Conservation (phyloP, 2,797 vertebrate genomes). For the Molossus alvarezi region DNA sequence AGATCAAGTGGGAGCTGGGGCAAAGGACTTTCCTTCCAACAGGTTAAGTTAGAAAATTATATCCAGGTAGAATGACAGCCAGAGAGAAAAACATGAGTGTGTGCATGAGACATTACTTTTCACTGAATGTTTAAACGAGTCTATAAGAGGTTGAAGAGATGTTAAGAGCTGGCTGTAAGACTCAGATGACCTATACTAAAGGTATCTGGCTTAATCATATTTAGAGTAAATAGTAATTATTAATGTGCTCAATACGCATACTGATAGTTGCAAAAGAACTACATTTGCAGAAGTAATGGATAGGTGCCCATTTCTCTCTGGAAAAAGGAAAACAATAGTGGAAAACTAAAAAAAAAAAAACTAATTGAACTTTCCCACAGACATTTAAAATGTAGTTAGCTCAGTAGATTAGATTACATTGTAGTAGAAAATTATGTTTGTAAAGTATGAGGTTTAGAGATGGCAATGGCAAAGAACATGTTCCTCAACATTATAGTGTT, state of each 20-base stretch:
- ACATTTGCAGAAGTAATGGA: slow-evolving; percentile 3
- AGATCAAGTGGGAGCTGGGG: slow-evolving; percentile 52
- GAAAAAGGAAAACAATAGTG: neutral
- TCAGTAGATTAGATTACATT: neutral
- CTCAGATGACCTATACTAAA: neutral
- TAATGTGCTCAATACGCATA: neutral
- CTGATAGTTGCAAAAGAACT: neutral
- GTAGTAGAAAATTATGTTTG: neutral
- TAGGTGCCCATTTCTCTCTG: neutral
- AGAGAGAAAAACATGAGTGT: neutral
- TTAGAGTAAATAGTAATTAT: slow-evolving; percentile 53
- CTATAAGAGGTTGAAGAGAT: neutral
- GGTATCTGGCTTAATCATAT: neutral
- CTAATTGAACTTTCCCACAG: slow-evolving; percentile 6
- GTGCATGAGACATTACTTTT: neutral
- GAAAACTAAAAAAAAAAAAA: slow-evolving; percentile 61
- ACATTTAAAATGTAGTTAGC: slow-evolving; percentile 61
- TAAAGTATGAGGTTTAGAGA: neutral
- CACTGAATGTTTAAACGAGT: neutral
- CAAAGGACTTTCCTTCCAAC: neutral
- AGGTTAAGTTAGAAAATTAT: neutral
- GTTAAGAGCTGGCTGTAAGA: neutral
- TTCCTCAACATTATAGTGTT: neutral
- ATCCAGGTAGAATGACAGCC: neutral
- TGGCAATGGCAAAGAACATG: neutral